Evolutionary conservation across 2,797 vertebrate genomes (phyloP).

Genomic region (Cynopterus sphinx): DNA sequence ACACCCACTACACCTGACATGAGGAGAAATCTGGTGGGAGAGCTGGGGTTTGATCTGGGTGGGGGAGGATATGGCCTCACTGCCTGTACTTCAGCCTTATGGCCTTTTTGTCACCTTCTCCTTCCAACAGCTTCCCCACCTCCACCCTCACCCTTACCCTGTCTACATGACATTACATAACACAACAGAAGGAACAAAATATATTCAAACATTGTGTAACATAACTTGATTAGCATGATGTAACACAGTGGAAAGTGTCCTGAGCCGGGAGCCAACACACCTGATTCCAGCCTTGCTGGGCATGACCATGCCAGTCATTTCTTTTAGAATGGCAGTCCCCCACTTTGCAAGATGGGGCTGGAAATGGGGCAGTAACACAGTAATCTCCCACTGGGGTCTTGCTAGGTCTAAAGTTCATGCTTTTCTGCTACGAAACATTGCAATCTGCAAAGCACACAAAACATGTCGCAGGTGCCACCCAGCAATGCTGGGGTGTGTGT

Average conservation of each 20-base stretch:
- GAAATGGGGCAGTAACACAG: neutral
- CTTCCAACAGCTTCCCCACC: neutral
- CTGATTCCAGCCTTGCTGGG: neutral
- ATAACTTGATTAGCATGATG: neutral
- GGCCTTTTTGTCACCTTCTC: constrained; percentile 12
- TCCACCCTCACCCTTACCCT: neutral
- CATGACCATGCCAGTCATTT: neutral
- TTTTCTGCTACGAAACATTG: neutral
- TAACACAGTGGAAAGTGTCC: neutral
- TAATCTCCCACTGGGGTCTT: neutral
- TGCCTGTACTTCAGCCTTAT: neutral
- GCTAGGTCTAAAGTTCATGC: neutral
- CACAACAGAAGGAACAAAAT: neutral
- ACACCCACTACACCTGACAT: neutral
- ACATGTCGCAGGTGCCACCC: neutral
- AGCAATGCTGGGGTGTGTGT: neutral
- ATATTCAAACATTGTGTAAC: neutral
- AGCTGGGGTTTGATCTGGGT: neutral
- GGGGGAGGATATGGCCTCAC: neutral
- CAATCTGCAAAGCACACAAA: neutral
- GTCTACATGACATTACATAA: neutral
- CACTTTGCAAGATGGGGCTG: neutral
- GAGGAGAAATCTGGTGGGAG: neutral
- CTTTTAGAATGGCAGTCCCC: neutral
- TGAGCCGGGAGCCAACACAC: neutral